Base-by-base conservation (phyloP, 2,888 invertebrate genomes). In the Thecophora atra region DNA sequence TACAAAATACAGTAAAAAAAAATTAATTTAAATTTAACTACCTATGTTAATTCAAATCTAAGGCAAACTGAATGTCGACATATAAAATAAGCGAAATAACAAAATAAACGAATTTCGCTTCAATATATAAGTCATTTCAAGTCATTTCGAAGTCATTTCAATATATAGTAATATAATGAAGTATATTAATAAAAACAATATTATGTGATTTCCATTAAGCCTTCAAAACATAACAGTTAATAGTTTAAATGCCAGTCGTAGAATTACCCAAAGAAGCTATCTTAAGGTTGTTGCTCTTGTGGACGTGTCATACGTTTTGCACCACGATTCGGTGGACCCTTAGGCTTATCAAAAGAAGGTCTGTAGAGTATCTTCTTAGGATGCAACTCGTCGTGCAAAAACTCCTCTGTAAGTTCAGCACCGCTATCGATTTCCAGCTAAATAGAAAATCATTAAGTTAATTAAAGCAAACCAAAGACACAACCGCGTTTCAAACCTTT, bases 321-420 rank as follows among this genome's bases (percentile, higher is more conserved):
- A 54, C 98, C 98, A 80, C 98, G 89, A 83, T 94, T 94, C 6
- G 96, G 95, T 52, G 98, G 99, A 11, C 98, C 98, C 87, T 97
- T 98, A 1, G 99, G 99, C 87, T 97, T 97, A 74, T 96, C 95
- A 88, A 99, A 99, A 80, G 96, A 95, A 21, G 95, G 95, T 78
- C 93, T 90, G 84, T 96, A 94, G 56, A 96, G 89, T 84, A 92
- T 94, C 81, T 93, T 91, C 85, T 95, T 96, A 0, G 98, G 98
- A 86, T 99, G 97, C 72, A 99, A 90, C 88, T 98, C 97, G 80
- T 98, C 97, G 83, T 95, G 92, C 17, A 99, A 88, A 87, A 91
- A 97, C 79, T 93, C 93, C 86, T 97, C 96, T 0, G 94, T 96
- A 76, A 99, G 87, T 85, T 99, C 98, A 77, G 91, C 91, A 11